Percentiles rank a stretch among this genome's conserved stretches.
phyloP scores from a whole-genome alignment of 2,797 vertebrate species.

The Acropternis orthonyx region DNA sequence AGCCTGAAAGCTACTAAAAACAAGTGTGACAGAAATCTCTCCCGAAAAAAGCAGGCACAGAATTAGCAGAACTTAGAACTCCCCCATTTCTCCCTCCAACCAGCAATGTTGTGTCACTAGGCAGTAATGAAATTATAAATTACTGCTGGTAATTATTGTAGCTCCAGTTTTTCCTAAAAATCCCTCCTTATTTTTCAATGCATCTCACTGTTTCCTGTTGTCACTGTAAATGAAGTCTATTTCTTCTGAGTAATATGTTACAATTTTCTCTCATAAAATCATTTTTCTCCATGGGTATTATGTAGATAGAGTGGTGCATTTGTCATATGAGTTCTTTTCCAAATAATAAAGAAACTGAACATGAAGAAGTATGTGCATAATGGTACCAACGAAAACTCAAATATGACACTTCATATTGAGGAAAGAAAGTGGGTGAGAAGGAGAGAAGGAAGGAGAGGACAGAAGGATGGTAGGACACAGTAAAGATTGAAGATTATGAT shows the following conservation, averaged over 20 bases:
- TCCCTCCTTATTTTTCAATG: background rate
- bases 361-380: background rate
- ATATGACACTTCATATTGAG: background rate
- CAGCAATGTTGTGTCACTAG: background rate
- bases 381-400: background rate
- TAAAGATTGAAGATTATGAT: background rate
- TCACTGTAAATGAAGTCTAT: background rate
- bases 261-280: background rate
- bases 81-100: background rate
- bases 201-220: background rate
- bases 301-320: background rate
- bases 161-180: background rate
- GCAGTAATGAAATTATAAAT: background rate
- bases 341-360: background rate
- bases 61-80: background rate
- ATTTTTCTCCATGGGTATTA: background rate
- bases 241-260: background rate
- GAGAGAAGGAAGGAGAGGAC: background rate
- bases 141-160: background rate
- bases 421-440: background rate
- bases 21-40: background rate
- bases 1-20: background rate
- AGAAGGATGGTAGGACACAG: background rate
- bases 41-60: background rate
- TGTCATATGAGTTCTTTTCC: background rate